These are phyloP conservation scores for Catamblyrhynchus diadema DNA, from an alignment of 2,797 vertebrate genomes.

Conservation along the genomic window DNA sequence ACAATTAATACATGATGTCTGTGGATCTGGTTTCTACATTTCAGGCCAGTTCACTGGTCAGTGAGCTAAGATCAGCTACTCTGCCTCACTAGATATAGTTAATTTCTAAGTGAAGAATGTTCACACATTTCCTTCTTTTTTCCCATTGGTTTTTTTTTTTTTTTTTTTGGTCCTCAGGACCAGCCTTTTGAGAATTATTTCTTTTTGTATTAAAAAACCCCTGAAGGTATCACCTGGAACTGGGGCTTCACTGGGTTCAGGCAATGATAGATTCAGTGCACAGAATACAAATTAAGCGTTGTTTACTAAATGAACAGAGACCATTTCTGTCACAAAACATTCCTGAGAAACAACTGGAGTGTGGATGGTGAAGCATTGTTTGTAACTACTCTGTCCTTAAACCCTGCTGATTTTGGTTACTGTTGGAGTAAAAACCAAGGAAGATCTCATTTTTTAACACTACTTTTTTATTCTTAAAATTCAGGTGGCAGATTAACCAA, in stretches of 20 bases:
- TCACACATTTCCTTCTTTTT: rapidly evolving
- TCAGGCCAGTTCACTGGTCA: neutral
- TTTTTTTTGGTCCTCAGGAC: neutral
- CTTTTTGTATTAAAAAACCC: neutral
- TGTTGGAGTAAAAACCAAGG: neutral
- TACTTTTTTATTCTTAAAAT: neutral
- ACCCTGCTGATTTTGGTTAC: neutral
- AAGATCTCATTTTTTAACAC: neutral
- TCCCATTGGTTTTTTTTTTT: no score
- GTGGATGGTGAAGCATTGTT: rapidly evolving
- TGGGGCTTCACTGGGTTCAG: neutral
- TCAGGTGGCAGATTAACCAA: neutral
- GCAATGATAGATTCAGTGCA: neutral
- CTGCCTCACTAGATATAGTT: neutral
- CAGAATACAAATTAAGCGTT: neutral
- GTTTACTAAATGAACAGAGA: neutral
- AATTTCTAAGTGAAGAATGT: neutral
- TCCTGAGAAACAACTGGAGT: neutral
- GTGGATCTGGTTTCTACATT: neutral
- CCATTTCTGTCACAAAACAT: neutral
- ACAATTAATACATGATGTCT: neutral
- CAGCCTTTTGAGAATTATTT: neutral
- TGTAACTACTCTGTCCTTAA: neutral
- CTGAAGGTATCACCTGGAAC: neutral
- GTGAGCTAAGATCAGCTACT: neutral